These are phyloP conservation scores for Pyralis farinalis DNA, from an alignment of 2,888 invertebrate species.

Conservation along the genomic window DNA sequence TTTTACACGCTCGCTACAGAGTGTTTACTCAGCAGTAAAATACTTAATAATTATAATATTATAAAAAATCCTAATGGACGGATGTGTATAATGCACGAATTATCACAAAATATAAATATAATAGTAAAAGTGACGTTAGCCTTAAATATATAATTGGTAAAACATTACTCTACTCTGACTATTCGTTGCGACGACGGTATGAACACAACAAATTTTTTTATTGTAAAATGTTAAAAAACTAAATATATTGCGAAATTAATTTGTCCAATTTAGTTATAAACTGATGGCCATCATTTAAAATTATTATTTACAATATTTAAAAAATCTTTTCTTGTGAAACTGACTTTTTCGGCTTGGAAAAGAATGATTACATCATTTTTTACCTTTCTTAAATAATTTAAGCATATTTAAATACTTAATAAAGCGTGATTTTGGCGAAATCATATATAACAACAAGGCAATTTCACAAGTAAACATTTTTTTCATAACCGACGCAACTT, in stretches of 20 bases:
- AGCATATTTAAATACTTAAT: no score
- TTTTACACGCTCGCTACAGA: slow-evolving; percentile 9
- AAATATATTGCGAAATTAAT: no score
- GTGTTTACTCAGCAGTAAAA: slow-evolving; percentile 2
- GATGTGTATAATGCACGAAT: slow-evolving; percentile 49
- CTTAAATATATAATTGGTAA: neutral
- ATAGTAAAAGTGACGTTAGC: neutral
- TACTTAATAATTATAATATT: slow-evolving; percentile 10
- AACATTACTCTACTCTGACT: neutral
- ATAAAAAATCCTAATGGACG: slow-evolving; percentile 17
- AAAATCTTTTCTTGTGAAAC: no score
- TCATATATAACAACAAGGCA: no score
- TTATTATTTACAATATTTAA: no score
- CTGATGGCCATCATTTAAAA: no score
- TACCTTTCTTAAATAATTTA: no score
- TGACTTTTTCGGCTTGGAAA: no score
- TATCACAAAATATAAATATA: slow-evolving; percentile 52
- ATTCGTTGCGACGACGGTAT: neutral
- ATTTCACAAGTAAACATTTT: neutral
- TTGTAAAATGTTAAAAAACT: no score
- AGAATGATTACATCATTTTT: no score
- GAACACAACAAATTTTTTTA: neutral
- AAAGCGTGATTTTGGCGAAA: no score
- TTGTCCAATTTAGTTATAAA: no score
- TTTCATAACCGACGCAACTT: slow-evolving; percentile 1